A percentile compares a stretch with the other conserved stretches of the same genome.
These are phyloP conservation scores for Lepus townsendii DNA, from an alignment of 2,797 vertebrate species.

Conservation along the genomic window DNA sequence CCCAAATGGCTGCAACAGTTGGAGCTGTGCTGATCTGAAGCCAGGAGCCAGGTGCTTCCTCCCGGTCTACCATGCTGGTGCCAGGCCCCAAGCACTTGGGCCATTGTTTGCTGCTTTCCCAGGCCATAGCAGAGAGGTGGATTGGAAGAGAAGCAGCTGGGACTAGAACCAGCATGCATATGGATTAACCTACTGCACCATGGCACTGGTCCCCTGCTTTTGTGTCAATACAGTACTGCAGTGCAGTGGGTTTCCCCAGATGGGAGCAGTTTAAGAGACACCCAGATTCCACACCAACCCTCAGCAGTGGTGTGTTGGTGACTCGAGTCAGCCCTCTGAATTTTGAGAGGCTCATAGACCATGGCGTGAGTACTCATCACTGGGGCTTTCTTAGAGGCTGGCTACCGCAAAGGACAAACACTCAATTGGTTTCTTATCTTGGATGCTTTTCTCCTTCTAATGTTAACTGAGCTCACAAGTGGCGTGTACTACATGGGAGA, in stretches of 20 bases:
- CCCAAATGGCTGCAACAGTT: too few relatives aligned
- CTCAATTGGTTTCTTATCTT: not conserved
- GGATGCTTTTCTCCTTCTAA: constrained; percentile 40
- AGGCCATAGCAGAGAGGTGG: too few relatives aligned
- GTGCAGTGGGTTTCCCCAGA: not conserved
- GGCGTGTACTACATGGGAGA: not conserved
- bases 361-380: not conserved
- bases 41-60: too few relatives aligned
- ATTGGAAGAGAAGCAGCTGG: too few relatives aligned
- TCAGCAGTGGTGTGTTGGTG: not conserved
- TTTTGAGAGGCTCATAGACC: not conserved
- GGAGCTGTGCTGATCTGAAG: too few relatives aligned
- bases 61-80: too few relatives aligned
- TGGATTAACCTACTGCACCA: too few relatives aligned
- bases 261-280: not conserved
- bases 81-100: too few relatives aligned
- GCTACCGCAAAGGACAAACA: not conserved
- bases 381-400: not conserved
- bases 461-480: not conserved
- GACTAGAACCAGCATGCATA: too few relatives aligned
- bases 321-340: not conserved
- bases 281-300: not conserved
- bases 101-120: too few relatives aligned
- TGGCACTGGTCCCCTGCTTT: not conserved
- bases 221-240: not conserved